Evolutionary conservation across 2,113 vertebrate species (phyloP).

Genomic region (Salvelinus fontinalis): DNA sequence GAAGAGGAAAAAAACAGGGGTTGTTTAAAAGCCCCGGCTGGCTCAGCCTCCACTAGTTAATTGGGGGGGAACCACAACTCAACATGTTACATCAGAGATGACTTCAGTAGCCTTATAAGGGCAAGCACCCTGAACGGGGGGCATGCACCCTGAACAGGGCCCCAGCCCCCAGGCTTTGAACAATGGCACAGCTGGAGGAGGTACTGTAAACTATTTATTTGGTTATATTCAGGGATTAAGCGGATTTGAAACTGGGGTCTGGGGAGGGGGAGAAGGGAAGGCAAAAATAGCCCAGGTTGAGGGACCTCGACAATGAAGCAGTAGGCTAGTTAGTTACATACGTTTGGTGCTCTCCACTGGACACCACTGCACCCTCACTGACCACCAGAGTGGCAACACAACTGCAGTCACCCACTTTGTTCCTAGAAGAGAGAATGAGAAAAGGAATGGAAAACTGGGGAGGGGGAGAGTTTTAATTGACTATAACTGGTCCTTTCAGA

Average conservation of each 20-base stretch:
- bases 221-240: slow-evolving; percentile 74
- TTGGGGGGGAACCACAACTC: slow-evolving; percentile 54
- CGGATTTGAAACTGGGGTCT: slow-evolving; percentile 66
- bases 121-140: slow-evolving; percentile 76
- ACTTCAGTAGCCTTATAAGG: slow-evolving; percentile 92
- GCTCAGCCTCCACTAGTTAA: slow-evolving; percentile 41
- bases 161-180: slow-evolving; percentile 58
- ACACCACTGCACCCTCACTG: slow-evolving; percentile 62
- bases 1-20: neutral
- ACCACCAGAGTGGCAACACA: slow-evolving; percentile 84
- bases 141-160: slow-evolving; percentile 70
- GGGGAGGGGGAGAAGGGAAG: slow-evolving; percentile 32
- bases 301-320: slow-evolving; percentile 48
- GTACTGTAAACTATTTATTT: slow-evolving; percentile 75
- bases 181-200: slow-evolving; percentile 71
- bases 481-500: neutral
- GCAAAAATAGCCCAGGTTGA: slow-evolving; percentile 60
- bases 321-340: slow-evolving; percentile 70
- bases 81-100: slow-evolving; percentile 87
- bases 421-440: slow-evolving; percentile 69
- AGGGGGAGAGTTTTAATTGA: neutral
- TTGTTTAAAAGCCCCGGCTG: slow-evolving; percentile 50
- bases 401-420: slow-evolving; percentile 86
- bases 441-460: neutral
- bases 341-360: slow-evolving; percentile 59